Evolutionary conservation across 1,140 invertebrate species (phyloP).

Genomic region (Rhopalosiphum maidis): DNA sequence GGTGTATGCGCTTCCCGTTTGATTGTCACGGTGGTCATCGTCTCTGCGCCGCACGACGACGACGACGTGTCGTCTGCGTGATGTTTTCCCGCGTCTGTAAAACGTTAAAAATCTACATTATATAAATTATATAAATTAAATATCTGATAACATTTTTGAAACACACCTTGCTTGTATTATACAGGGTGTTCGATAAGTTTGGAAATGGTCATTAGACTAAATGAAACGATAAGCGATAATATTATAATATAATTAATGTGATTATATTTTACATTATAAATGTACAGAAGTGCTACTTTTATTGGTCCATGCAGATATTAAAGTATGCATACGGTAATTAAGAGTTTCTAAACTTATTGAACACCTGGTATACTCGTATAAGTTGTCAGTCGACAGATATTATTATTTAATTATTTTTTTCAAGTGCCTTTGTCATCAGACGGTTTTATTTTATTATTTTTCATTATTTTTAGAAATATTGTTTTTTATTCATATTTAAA

Average conservation of each 20-base stretch:
- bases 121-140: not conserved
- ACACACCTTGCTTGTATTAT: not conserved
- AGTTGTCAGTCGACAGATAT: not conserved
- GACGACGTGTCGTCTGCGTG: not conserved
- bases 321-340: no score
- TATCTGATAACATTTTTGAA: not conserved
- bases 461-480: not conserved
- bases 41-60: constrained; percentile 27
- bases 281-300: no score
- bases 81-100: constrained; percentile 10
- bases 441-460: not conserved
- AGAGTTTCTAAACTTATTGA: no score
- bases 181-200: no score
- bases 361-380: no score
- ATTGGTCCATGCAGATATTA: no score
- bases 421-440: not conserved
- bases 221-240: no score
- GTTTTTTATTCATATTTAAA: not conserved
- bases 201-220: no score
- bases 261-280: no score
- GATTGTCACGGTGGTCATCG: not conserved
- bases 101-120: not conserved
- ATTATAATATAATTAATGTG: no score
- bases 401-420: not conserved
- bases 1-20: constrained; percentile 47